Evolutionary conservation across 2,113 vertebrate species (phyloP).

Genomic region (Ploceus nigricollis): DNA sequence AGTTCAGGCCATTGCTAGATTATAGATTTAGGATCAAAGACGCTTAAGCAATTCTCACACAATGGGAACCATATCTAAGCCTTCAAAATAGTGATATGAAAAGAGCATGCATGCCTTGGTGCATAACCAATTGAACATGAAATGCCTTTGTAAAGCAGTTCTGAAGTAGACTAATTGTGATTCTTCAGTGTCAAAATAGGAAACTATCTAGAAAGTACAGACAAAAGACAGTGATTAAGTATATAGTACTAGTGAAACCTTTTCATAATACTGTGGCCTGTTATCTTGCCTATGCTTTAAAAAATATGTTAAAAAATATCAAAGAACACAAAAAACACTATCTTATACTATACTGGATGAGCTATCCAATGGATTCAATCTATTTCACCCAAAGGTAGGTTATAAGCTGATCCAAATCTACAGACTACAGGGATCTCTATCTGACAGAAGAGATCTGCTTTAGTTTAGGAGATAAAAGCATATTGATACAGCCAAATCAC

Average conservation of each 20-base stretch:
- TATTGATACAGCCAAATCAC: neutral
- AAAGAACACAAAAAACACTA: neutral
- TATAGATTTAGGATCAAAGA: slow-evolving; percentile 37
- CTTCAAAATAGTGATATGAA: neutral
- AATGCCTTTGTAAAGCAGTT: slow-evolving; percentile 11
- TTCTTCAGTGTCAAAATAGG: neutral
- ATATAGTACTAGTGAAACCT: neutral
- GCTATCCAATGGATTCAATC: neutral
- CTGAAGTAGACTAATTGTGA: neutral
- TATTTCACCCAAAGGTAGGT: neutral
- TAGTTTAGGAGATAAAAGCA: neutral
- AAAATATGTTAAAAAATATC: neutral
- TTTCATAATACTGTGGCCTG: neutral
- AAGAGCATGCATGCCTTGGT: neutral
- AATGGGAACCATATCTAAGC: slow-evolving; percentile 1
- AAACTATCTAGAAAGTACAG: neutral
- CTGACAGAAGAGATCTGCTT: neutral
- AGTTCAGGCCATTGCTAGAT: neutral
- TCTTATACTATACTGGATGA: neutral
- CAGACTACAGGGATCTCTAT: neutral
- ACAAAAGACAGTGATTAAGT: neutral
- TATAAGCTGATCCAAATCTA: neutral
- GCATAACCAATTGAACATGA: slow-evolving; percentile 30
- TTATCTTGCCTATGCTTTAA: neutral
- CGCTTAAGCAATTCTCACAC: neutral